Base-by-base conservation (phyloP, 2,888 invertebrate genomes). In the Lutraria lutraria region DNA sequence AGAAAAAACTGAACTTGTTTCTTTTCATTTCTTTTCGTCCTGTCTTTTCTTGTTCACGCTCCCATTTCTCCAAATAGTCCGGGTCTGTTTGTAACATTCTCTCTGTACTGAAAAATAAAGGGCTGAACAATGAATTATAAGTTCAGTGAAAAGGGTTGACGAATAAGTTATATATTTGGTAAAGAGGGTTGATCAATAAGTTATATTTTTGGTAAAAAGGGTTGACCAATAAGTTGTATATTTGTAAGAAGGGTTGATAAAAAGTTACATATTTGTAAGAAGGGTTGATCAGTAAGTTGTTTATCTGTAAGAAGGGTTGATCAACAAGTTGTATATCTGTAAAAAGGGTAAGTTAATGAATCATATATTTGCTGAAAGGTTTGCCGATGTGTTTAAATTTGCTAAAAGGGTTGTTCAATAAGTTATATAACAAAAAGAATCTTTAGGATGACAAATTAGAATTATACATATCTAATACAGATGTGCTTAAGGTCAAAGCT, bases 41-140 rank as follows among this genome's bases (percentile, higher is more conserved):
- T 56, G 89, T 92, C 79, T 92, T 90, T 82, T 90, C 81, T 43
- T 87, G 83, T 52, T 89, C 86, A 54, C 85, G 83, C 68, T 93
- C 93, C 80, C 86, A 60, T 86, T 91, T 92, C 63, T 93, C 93
- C 31, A 93, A 85, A 53, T 91, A 93, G 34, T 91, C 87, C 2
- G 93, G 93, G 86, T 93, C 92, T 43, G 85, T 90, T 53, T 89
- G 89, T 15, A 93, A 25, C 91, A 92, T 91, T 25, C 83, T 89
- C 88, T 93, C 93, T 34, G 90, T 91, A 87, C 93, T 93, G 90
- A 80, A 92, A 91, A 34, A 25, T 1, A n/a, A 68, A 68, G 63
- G 63, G 63, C 25, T 25, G 63, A 25, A 6, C 63, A 68, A 10
- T 25, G 21, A 60, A 2, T 60, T 60, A 60, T 21, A 60, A 0